phyloP scores from a whole-genome alignment of 23 tunicate species.

The Aplidium turbinatum region DNA sequence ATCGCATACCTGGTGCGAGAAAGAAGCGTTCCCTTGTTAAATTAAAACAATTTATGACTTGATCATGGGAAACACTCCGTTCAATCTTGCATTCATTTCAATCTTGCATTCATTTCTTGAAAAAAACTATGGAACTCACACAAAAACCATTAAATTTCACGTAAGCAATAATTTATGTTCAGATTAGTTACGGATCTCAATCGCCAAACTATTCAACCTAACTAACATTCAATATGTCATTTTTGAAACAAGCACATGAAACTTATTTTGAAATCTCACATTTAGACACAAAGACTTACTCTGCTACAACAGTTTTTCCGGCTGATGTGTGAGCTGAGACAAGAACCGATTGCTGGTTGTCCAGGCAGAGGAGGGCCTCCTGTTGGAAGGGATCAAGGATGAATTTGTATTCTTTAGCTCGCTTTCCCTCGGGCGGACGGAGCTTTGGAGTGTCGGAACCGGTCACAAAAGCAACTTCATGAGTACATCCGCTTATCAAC shows the following conservation, averaged over 20 bases:
- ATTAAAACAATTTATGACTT: too few relatives aligned
- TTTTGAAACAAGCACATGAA: neutral
- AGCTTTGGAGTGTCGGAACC: constrained; percentile 58
- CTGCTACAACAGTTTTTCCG: constrained; percentile 97
- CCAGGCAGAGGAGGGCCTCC: constrained; percentile 78
- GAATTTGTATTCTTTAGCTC: constrained; percentile 90
- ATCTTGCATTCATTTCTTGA: neutral
- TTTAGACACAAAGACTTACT: constrained; percentile 40
- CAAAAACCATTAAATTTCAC: too few relatives aligned
- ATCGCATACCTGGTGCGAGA: constrained; percentile 84
- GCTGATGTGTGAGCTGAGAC: constrained; percentile 98
- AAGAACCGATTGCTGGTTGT: constrained; percentile 89
- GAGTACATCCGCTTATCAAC: constrained; percentile 77
- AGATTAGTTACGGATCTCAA: too few relatives aligned
- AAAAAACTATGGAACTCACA: neutral
- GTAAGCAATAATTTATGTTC: too few relatives aligned
- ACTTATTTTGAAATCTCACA: neutral
- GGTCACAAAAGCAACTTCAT: constrained; percentile 65
- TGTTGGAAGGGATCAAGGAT: constrained; percentile 96
- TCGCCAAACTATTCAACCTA: too few relatives aligned
- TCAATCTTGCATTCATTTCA: neutral
- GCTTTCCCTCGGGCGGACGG: constrained; percentile 50
- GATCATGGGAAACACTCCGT: too few relatives aligned
- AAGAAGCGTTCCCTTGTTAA: too few relatives aligned
- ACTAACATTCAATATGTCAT: neutral